Evolutionary conservation across 1,140 invertebrate species (phyloP).

Genomic region (Drosophila melanica): DNA sequence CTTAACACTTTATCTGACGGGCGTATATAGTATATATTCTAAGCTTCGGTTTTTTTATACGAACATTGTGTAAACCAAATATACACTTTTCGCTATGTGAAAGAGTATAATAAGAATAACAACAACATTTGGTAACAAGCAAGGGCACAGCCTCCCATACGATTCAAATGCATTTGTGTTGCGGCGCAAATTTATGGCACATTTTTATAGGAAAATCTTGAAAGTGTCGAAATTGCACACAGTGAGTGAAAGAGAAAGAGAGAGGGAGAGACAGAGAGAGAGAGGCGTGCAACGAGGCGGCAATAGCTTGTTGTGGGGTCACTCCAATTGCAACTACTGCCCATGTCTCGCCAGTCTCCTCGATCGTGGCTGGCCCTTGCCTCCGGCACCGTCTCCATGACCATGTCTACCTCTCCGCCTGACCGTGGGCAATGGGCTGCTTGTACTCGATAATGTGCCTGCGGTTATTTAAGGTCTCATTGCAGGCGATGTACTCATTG

Average conservation of each 20-base stretch:
- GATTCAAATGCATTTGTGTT: constrained; percentile 55
- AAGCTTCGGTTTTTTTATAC: too few species aligned
- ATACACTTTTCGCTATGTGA: too few species aligned
- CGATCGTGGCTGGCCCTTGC: constrained; percentile 23
- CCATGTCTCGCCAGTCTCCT: constrained; percentile 36
- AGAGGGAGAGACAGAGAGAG: constrained; percentile 26
- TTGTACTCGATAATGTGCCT: constrained; percentile 75
- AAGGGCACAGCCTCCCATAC: constrained; percentile 50
- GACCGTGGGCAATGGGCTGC: constrained; percentile 38
- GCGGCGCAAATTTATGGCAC: constrained; percentile 76
- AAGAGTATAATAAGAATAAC: constrained; percentile 6
- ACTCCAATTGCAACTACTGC: constrained; percentile 43
- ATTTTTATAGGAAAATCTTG: constrained; percentile 78
- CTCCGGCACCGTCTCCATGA: constrained; percentile 12
- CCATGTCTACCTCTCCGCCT: constrained; percentile 17
- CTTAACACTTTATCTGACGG: too few species aligned
- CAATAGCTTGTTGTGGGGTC: constrained; percentile 68
- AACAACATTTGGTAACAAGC: constrained; percentile 30
- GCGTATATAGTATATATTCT: too few species aligned
- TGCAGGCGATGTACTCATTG: constrained; percentile 50
- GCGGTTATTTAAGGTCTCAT: constrained; percentile 57
- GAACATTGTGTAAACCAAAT: too few species aligned
- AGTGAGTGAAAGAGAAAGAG: constrained; percentile 31
- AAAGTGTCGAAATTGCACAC: constrained; percentile 74
- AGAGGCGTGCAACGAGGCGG: constrained; percentile 52